phyloP scores from a whole-genome alignment of 2,113 vertebrate genomes.

The Struthio camelus region DNA sequence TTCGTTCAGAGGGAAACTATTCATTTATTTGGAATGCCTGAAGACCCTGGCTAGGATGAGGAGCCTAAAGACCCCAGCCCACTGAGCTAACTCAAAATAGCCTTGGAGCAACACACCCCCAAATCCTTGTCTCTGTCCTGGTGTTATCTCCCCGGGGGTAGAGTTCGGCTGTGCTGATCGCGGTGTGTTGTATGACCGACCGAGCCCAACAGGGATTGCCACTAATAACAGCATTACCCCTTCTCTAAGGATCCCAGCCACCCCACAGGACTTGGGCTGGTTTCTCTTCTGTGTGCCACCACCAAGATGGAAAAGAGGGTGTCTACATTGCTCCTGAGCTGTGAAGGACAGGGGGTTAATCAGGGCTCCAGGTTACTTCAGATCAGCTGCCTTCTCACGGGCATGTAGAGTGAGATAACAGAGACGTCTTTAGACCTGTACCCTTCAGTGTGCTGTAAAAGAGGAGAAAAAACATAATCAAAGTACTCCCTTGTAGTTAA shows the following conservation, averaged over 20 bases:
- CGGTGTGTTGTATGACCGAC: neutral
- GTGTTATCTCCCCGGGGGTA: neutral
- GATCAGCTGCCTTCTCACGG: neutral
- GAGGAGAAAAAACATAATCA: neutral
- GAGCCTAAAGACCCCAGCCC: neutral
- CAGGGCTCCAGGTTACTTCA: too few relatives aligned
- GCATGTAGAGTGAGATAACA: neutral
- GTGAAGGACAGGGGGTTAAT: neutral
- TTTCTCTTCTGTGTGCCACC: neutral
- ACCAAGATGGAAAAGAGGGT: neutral
- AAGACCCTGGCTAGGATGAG: neutral
- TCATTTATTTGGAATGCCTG: neutral
- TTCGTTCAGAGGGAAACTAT: neutral
- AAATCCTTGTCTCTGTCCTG: neutral
- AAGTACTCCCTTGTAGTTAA: neutral
- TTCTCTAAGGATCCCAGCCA: too few relatives aligned
- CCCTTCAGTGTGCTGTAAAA: neutral
- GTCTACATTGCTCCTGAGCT: neutral
- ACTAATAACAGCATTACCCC: neutral
- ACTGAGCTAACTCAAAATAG: neutral
- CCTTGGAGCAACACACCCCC: neutral
- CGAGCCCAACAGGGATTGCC: neutral
- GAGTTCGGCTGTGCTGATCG: neutral
- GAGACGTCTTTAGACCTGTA: neutral
- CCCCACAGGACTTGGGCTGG: too few relatives aligned